phyloP scores from a whole-genome alignment of 2,113 vertebrate genomes.

The Trogon melanurus region DNA sequence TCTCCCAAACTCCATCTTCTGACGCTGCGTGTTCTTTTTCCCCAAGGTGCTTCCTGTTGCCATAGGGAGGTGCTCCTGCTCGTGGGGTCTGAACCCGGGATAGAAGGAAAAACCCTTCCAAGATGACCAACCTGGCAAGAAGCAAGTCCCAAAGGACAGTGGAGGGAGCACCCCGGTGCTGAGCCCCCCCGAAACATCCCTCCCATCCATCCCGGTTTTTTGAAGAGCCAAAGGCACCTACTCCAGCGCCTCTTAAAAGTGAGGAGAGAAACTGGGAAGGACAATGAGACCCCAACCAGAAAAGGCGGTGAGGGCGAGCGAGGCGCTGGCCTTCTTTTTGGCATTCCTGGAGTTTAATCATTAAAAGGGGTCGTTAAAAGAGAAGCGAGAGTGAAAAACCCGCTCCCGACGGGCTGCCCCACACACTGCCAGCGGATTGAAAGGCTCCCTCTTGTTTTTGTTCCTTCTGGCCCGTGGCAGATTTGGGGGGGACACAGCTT shows the following conservation, averaged over 20 bases:
- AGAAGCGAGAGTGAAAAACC: slow-evolving; percentile 29
- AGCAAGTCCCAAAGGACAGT: not conserved
- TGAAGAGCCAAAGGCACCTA: not conserved
- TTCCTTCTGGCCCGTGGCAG: slow-evolving; percentile 67
- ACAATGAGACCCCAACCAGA: slow-evolving; percentile 6
- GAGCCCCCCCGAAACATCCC: not conserved
- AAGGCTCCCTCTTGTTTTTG: slow-evolving; percentile 70
- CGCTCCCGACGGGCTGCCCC: slow-evolving; percentile 61
- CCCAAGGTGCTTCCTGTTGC: not conserved
- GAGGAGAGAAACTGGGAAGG: not conserved
- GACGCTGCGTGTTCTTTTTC: rapidly evolving
- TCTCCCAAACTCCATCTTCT: not conserved
- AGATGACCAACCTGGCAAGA: not conserved
- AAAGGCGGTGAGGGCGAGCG: not conserved
- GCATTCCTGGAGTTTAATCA: slow-evolving; percentile 72
- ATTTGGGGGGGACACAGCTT: slow-evolving; percentile 71
- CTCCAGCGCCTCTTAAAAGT: not conserved
- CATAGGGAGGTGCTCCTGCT: not conserved
- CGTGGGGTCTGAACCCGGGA: rapidly evolving
- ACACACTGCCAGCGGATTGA: slow-evolving; percentile 55
- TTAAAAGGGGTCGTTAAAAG: slow-evolving; percentile 56
- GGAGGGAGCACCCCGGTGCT: not conserved
- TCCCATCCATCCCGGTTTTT: not conserved
- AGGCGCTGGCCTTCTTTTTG: not conserved
- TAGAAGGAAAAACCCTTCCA: not conserved